Conservation (phyloP, 1,140 invertebrate species). For the Ditylenchus dipsaci region DNA sequence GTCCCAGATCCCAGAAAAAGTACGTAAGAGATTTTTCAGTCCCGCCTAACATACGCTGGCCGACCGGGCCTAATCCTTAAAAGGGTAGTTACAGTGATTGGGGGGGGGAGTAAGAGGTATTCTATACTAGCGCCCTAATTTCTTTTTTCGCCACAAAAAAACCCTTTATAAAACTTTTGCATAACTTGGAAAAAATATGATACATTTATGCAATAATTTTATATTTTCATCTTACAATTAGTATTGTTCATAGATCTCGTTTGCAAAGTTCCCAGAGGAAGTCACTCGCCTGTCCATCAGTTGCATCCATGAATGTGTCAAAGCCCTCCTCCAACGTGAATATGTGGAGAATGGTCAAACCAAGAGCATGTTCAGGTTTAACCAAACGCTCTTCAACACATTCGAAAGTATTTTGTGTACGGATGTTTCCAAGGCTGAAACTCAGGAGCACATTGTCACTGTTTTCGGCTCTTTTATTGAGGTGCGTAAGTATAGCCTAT, state of each 20-base stretch:
- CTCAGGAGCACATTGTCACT: constrained; percentile 29
- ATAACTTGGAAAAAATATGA: too few species aligned
- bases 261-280: constrained; percentile 22
- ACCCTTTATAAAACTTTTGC: too few species aligned
- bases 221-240: too few species aligned
- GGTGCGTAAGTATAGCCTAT: constrained; percentile 1
- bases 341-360: background rate
- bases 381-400: constrained; percentile 17
- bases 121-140: too few species aligned
- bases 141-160: too few species aligned
- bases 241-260: constrained; percentile 19
- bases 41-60: too few species aligned
- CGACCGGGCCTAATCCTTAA: too few species aligned
- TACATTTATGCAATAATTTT: too few species aligned
- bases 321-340: constrained; percentile 18
- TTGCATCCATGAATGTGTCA: constrained; percentile 9
- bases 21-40: too few species aligned
- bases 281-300: constrained; percentile 14
- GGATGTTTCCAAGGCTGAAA: constrained; percentile 27
- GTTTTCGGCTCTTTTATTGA: constrained; percentile 18
- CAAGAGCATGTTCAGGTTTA: constrained; percentile 7
- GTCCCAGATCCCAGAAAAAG: too few species aligned
- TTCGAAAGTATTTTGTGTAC: constrained; percentile 24
- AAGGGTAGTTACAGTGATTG: too few species aligned
- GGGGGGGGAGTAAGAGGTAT: too few species aligned